A percentile compares a stretch with the other conserved stretches of the same genome.
Evolutionary conservation across 2,888 invertebrate genomes (phyloP).

Genomic region (Melangyna quadrimaculata): DNA sequence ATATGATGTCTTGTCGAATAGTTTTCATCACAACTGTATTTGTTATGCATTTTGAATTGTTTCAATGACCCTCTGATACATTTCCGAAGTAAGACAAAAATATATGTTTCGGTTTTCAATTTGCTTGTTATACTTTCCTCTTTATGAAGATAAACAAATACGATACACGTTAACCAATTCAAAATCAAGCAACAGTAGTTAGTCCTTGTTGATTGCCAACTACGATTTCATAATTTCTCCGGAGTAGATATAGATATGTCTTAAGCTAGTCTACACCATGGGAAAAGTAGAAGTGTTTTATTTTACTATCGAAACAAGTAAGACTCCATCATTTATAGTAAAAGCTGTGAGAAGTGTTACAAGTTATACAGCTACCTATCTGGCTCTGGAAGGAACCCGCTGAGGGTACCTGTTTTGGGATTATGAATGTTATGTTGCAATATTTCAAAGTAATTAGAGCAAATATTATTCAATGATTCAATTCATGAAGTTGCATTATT

Average conservation of each 20-base stretch:
- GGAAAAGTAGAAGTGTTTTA: constrained; percentile 7
- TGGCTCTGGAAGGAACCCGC: constrained; percentile 6
- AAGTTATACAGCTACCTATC: background rate
- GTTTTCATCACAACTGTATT: background rate
- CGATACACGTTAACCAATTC: background rate
- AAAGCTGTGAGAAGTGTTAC: constrained; percentile 27
- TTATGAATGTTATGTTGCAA: constrained; percentile 17
- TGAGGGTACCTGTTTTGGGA: constrained; percentile 35
- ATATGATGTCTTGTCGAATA: background rate
- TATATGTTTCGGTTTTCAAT: constrained; percentile 13
- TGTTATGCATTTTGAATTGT: background rate
- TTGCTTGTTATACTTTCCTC: constrained; percentile 9
- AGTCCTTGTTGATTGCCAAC: constrained; percentile 27
- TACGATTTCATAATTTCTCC: constrained; percentile 65
- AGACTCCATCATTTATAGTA: background rate
- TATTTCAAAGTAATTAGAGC: constrained; percentile 44
- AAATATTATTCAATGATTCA: constrained; percentile 41
- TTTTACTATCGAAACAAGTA: background rate
- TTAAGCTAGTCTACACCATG: background rate
- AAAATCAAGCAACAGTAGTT: background rate
- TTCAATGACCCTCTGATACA: constrained; percentile 23
- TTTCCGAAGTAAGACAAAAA: constrained; percentile 12
- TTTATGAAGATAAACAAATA: background rate
- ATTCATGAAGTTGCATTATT: constrained; percentile 15
- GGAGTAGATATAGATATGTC: background rate